phyloP scores from a whole-genome alignment of 2,113 vertebrate genomes.

The Rhynchopsitta pachyrhyncha region DNA sequence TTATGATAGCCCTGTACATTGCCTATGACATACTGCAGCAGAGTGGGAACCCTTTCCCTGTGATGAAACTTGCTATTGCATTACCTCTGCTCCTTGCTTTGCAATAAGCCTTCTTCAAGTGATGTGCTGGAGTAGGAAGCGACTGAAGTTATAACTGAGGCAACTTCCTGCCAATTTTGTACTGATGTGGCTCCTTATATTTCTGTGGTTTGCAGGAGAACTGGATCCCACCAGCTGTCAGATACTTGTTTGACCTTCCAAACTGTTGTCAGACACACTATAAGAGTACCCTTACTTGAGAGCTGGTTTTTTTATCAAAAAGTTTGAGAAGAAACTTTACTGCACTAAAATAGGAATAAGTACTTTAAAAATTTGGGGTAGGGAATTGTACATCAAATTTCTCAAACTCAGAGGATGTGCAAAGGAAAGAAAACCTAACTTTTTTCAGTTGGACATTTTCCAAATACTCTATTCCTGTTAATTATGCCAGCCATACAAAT shows the following conservation, averaged over 20 bases:
- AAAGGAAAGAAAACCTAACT: neutral
- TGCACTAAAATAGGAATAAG: neutral
- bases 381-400: neutral
- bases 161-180: neutral
- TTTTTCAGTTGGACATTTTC: neutral
- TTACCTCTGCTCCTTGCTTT: neutral
- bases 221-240: neutral
- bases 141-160: neutral
- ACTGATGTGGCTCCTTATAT: accelerated
- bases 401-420: neutral
- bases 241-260: neutral
- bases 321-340: neutral
- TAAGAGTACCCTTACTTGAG: neutral
- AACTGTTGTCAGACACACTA: accelerated
- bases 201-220: neutral
- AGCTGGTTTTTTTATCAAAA: neutral
- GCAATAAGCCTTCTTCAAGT: neutral
- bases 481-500: neutral
- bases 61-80: neutral
- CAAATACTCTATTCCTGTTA: neutral
- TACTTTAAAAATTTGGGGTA: neutral
- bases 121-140: neutral
- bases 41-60: neutral
- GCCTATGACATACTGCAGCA: neutral
- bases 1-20: neutral